Conservation (phyloP, 1,140 invertebrate species). For the Drosophila sturtevanti region DNA sequence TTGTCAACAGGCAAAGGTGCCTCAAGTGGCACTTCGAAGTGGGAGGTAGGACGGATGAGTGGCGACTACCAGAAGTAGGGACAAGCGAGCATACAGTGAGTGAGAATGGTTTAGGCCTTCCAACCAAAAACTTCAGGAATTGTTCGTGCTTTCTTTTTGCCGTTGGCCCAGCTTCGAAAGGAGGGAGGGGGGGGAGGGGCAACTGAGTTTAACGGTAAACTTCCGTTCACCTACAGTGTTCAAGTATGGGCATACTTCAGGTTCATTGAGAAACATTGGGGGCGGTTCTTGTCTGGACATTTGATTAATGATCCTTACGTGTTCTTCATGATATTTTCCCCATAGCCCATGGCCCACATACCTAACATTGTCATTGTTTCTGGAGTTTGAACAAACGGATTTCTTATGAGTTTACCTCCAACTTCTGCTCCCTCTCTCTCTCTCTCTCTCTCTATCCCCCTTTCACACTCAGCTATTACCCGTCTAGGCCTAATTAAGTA, state of each 20-base stretch:
- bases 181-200: background rate
- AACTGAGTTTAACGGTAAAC: conserved; percentile 5
- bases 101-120: conserved; percentile 15
- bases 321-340: conserved; percentile 43
- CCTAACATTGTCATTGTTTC: conserved; percentile 61
- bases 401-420: conserved; percentile 27
- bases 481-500: conserved; percentile 41
- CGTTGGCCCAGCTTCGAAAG: conserved; percentile 11
- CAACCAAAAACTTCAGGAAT: conserved; percentile 46
- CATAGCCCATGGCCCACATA: conserved; percentile 4
- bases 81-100: background rate
- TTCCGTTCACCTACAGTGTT: conserved; percentile 12
- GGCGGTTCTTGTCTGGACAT: conserved; percentile 73
- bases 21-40: conserved; percentile 64
- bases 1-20: conserved; percentile 74
- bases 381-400: conserved; percentile 47
- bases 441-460: background rate
- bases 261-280: conserved; percentile 8
- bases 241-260: conserved; percentile 13
- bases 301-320: conserved; percentile 81
- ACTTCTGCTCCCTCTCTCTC: background rate
- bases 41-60: conserved; percentile 4
- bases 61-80: conserved; percentile 4
- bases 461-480: background rate
- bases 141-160: conserved; percentile 44